These are phyloP conservation scores for Anguilla japonica DNA, from an alignment of 2,113 vertebrate genomes.

Conservation along the genomic window DNA sequence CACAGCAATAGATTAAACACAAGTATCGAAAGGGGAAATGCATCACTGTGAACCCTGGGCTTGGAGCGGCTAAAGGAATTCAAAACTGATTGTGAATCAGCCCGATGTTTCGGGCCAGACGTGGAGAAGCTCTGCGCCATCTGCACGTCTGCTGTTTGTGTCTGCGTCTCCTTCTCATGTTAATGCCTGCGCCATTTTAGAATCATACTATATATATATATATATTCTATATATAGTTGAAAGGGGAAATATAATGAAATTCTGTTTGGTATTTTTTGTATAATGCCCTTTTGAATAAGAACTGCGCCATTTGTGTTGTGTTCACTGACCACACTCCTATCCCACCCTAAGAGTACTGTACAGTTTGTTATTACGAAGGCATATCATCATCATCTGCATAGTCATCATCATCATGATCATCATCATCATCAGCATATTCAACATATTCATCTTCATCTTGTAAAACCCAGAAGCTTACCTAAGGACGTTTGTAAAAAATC, in stretches of 20 bases:
- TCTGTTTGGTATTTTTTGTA: neutral
- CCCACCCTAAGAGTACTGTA: neutral
- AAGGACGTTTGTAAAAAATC: constrained; percentile 68
- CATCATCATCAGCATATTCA: constrained; percentile 4
- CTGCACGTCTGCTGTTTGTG: constrained; percentile 22
- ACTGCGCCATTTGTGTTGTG: neutral
- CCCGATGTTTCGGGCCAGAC: constrained; percentile 3
- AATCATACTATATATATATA: too few species aligned
- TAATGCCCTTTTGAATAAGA: neutral
- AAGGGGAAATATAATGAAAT: neutral
- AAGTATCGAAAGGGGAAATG: constrained; percentile 39
- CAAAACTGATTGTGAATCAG: constrained; percentile 27
- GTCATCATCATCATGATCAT: neutral
- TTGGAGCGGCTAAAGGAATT: neutral
- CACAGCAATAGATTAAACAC: constrained; percentile 33
- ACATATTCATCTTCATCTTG: constrained; percentile 24
- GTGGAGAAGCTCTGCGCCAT: constrained; percentile 27
- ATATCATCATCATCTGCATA: neutral
- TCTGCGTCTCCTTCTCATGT: constrained; percentile 11
- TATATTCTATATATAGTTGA: neutral
- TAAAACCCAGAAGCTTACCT: constrained; percentile 51
- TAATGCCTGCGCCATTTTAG: neutral
- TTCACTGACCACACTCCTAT: neutral
- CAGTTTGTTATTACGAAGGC: too few species aligned
- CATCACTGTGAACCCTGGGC: constrained; percentile 37